Evolutionary conservation across 2,888 invertebrate genomes (phyloP), one percentile per base, ranked within the genome.

Genomic region (Xestia rhomboidea): DNA sequence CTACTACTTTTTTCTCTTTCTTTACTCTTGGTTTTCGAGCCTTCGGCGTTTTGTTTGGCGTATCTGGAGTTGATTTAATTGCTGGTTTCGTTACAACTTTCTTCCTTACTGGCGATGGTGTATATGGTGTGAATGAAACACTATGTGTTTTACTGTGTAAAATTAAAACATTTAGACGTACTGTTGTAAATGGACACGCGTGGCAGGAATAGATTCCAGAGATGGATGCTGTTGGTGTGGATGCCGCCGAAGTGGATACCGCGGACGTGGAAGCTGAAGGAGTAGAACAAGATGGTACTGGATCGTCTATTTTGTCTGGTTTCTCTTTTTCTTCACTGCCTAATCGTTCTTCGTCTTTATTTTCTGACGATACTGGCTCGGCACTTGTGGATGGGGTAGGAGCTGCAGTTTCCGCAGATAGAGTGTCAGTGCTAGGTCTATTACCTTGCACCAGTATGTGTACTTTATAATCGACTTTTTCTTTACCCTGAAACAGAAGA

Each of bases 91-190:
- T 64, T 30, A 78, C 64, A 11, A 88, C 70, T 89, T 95, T 95
- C 91, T 95, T 96, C 80, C 93, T 92, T 11, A 94, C 90, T 34
- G 96, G 95, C 44, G 96, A 92, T 69, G 97, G 97, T 83, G 94
- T 96, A 82, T 96, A 97, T 49, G 96, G 95, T 66, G 92, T 92
- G 87, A 93, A 96, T 69, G 97, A 97, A 74, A 97, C 95, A 88
- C 97, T 97, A 90, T 98, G 98, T 86, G 97, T 97, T 95, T 98
- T 98, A 79, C 97, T 97, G 91, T 98, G 98, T 83, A 97, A 94
- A 82, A 98, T 97, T 90, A 98, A 97, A 64, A 98, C 98, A 92
- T 98, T 98, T 41, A 98, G 95, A 46, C 98, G 97, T 27, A 97
- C 96, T 49, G 98, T 97, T 41, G 97, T 97, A 90, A 98, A 98